phyloP scores from a whole-genome alignment of 2,113 vertebrate genomes.

The Blennius ocellaris region DNA sequence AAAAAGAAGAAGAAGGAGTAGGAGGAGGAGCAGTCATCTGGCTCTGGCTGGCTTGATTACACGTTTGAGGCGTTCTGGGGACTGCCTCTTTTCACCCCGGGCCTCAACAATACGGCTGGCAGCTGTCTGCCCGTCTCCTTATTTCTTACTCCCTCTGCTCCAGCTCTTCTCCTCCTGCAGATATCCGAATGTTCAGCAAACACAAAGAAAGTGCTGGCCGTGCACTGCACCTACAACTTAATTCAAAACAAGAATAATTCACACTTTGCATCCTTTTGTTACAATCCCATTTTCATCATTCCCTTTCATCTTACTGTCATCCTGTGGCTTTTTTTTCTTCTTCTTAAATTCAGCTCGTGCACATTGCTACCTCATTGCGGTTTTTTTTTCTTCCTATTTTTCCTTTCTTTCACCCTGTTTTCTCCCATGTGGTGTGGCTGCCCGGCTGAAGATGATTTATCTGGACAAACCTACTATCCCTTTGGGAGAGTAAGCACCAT shows the following conservation, averaged over 20 bases:
- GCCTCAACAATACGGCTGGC: conserved; percentile 33
- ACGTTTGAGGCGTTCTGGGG: conserved; percentile 33
- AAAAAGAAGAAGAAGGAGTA: background rate
- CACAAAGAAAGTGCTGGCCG: conserved; percentile 20
- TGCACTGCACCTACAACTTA: conserved; percentile 9
- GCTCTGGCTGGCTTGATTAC: conserved; percentile 49
- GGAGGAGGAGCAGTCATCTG: conserved; percentile 27
- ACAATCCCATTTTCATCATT: conserved; percentile 19
- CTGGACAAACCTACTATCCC: conserved; percentile 66
- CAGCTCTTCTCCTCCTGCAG: conserved; percentile 2
- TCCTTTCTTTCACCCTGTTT: conserved; percentile 3
- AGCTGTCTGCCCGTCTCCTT: conserved; percentile 40
- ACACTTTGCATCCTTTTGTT: conserved; percentile 26
- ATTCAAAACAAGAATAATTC: conserved; percentile 25
- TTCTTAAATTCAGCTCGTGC: conserved; percentile 24
- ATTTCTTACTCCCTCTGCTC: conserved; percentile 12
- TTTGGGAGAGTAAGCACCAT: conserved; percentile 63
- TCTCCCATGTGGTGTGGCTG: conserved; percentile 52
- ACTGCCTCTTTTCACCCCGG: conserved; percentile 30
- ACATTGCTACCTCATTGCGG: conserved; percentile 12
- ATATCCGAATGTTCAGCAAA: conserved; percentile 22
- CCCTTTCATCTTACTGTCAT: conserved; percentile 22
- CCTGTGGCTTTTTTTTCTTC: background rate
- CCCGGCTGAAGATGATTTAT: conserved; percentile 71
- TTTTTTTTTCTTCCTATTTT: background rate